Base-by-base conservation (phyloP, 2,113 vertebrate species). In the Bucco capensis region DNA sequence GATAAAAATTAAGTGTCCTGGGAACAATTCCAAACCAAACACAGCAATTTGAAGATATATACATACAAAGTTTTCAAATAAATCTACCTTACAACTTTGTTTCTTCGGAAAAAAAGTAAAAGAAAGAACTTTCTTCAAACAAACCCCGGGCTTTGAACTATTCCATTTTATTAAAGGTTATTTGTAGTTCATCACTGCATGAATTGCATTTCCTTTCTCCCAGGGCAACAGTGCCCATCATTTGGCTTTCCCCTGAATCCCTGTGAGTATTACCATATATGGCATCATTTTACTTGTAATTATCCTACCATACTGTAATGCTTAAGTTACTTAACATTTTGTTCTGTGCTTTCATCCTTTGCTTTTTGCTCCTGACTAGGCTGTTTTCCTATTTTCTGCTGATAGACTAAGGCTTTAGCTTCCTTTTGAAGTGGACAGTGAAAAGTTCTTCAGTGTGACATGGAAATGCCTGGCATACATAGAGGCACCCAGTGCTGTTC, bases 1-100 rank as follows among this genome's bases (percentile, higher is more conserved):
- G 96, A 93, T 96, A 97, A 97, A 96, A 97, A 97, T 96, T 97
- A 96, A 96, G 77, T 88, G 86, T 96, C 91, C 95, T 72, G 35
- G 94, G 94, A 95, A 83, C 25, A 78, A 92, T 88, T 96, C 96
- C 97, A 97, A 96, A 61, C 88, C 73, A 96, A 96, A 95, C 92
- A 97, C 58, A 81, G 82, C 70, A 61, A 42, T 94, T 65, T 90
- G 89, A 94, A 93, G 84, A 76, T 42, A 61, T 61, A 70, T 31
- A 64, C 71, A 77, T 30, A 72, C 69, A 90, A 83, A 71, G 19
- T 86, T 95, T 94, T 77, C 77, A 92, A 93, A 94, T 67, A 89
- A 93, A 96, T 91, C 78, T 86, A 86, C 93, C 93, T 96, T 77
- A 24, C 69, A 90, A 58, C 57, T 86, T 89, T 87, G 86, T 71